Percentiles rank a stretch among this genome's conserved stretches.
Evolutionary conservation across 2,797 vertebrate genomes (phyloP).

Genomic region (Smutsia gigantea): DNA sequence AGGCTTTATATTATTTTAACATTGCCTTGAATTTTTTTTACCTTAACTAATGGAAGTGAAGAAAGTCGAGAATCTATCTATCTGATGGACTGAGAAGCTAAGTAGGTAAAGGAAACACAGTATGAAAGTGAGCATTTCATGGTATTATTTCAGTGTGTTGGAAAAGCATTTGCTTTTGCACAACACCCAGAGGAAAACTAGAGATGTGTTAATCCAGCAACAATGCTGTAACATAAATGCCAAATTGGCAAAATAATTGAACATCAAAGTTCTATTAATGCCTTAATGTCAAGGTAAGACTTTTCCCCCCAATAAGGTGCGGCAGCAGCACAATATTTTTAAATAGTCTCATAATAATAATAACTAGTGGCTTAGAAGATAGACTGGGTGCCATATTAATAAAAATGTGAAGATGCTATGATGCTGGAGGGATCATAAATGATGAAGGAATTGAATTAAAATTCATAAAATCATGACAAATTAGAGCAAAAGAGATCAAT

Average conservation of each 20-base stretch:
- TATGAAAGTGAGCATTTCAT: not conserved
- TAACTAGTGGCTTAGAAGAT: constrained; percentile 31
- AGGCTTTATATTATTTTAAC: constrained; percentile 75
- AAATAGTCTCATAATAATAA: constrained; percentile 68
- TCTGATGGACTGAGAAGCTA: constrained; percentile 19
- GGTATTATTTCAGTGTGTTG: not conserved
- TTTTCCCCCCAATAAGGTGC: constrained; percentile 36
- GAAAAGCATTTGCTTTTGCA: constrained; percentile 24
- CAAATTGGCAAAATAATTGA: constrained; percentile 30
- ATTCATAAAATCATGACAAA: constrained; percentile 63
- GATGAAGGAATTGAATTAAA: constrained; percentile 62
- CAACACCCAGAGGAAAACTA: constrained; percentile 16
- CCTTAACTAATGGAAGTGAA: constrained; percentile 34
- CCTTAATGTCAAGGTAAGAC: constrained; percentile 29
- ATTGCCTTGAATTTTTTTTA: constrained; percentile 68
- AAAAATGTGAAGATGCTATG: constrained; percentile 43
- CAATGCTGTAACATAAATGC: not conserved
- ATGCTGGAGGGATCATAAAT: constrained; percentile 51
- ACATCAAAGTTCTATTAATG: constrained; percentile 47
- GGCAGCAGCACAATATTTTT: constrained; percentile 52
- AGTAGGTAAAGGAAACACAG: not conserved
- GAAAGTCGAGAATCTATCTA: constrained; percentile 66
- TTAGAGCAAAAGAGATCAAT: constrained; percentile 57
- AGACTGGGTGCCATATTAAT: constrained; percentile 50
- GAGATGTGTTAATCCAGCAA: not conserved